A percentile compares a stretch with the other conserved stretches of the same genome.
Evolutionary conservation across 2,888 invertebrate species (phyloP).

Genomic region (Diarsia brunnea): DNA sequence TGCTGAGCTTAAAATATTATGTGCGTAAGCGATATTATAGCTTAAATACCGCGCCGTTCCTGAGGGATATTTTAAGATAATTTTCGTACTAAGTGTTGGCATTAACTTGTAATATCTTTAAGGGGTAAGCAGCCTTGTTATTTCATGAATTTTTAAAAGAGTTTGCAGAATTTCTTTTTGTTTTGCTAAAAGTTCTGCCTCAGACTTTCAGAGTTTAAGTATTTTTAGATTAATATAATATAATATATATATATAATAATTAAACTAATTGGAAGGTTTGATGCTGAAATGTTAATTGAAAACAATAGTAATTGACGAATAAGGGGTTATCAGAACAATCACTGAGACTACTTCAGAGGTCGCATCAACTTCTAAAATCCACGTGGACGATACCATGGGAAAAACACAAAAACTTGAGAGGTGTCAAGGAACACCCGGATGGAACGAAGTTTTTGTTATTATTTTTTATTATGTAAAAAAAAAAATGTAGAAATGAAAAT

Average conservation of each 20-base stretch:
- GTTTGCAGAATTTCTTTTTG: constrained; percentile 8
- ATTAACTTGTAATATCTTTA: constrained; percentile 54
- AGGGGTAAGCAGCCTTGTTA: constrained; percentile 17
- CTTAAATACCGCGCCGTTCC: constrained; percentile 43
- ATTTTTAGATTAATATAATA: background rate
- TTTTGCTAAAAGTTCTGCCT: background rate
- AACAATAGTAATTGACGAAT: background rate
- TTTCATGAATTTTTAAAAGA: constrained; percentile 39
- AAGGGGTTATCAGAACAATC: background rate
- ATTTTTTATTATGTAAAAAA: no score
- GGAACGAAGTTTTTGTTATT: no score
- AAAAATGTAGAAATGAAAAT: no score
- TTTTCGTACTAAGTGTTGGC: constrained; percentile 57
- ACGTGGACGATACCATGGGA: background rate
- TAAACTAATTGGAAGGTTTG: background rate
- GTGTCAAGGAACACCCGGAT: no score
- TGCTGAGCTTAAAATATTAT: constrained; percentile 62
- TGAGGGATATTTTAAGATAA: constrained; percentile 53
- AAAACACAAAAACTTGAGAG: no score
- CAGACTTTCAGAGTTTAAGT: background rate
- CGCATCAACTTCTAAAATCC: background rate
- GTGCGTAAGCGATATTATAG: constrained; percentile 64
- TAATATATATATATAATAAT: no score
- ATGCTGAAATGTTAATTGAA: background rate
- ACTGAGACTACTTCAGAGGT: background rate